These are phyloP conservation scores for Metopolophium dirhodum DNA, from an alignment of 1,140 invertebrate genomes.

Conservation along the genomic window DNA sequence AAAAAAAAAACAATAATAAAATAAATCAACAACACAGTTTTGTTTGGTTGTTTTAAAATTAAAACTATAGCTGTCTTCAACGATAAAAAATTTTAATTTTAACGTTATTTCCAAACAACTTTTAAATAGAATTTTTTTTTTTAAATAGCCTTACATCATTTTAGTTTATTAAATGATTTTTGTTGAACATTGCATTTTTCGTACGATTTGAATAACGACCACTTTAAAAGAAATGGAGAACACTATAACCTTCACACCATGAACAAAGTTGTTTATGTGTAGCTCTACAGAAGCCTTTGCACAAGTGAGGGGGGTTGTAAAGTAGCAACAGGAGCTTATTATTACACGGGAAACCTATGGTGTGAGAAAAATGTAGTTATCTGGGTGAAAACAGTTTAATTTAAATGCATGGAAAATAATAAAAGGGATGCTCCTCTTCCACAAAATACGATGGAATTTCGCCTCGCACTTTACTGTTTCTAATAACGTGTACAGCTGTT, in stretches of 20 bases:
- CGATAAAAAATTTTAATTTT: neutral
- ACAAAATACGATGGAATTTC: conserved; percentile 25
- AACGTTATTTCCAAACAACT: neutral
- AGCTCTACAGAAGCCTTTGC: neutral
- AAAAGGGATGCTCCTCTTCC: conserved; percentile 13
- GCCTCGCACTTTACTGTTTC: conserved; percentile 32
- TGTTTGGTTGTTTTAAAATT: neutral
- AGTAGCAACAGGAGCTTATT: conserved; percentile 31
- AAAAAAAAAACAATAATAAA: neutral
- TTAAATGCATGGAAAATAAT: conserved; percentile 56
- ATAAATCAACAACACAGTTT: neutral
- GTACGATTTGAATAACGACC: neutral
- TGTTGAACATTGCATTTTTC: neutral
- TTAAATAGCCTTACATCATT: neutral
- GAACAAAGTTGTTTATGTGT: conserved; percentile 20
- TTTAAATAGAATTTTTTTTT: neutral
- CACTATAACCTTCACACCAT: neutral
- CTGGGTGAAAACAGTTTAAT: conserved; percentile 48
- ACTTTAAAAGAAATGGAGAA: neutral
- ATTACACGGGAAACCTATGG: neutral
- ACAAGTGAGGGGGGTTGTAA: neutral
- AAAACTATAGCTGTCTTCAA: neutral
- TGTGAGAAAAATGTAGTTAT: conserved; percentile 52
- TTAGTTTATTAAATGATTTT: neutral
- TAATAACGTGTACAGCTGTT: conserved; percentile 41